Conservation (phyloP, 2,888 invertebrate genomes). For the Euphydryas editha region DNA sequence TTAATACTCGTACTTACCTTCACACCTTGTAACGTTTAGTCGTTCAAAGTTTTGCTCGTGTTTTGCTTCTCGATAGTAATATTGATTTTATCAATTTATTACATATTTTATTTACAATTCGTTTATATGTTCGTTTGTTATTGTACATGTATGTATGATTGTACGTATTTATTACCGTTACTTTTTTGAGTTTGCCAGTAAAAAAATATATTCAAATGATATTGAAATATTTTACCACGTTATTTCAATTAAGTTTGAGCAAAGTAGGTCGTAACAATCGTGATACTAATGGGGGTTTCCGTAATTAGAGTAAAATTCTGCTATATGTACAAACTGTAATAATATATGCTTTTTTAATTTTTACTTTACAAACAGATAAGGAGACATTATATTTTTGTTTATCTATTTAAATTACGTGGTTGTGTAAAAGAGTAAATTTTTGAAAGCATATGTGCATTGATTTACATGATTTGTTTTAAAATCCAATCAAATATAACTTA, state of each 20-base stretch:
- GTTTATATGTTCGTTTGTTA: neutral
- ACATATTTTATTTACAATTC: neutral
- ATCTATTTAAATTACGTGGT: too few species aligned
- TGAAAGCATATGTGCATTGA: too few species aligned
- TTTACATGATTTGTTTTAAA: too few species aligned
- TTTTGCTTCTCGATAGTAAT: too few species aligned
- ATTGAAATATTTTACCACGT: neutral
- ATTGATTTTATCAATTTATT: neutral
- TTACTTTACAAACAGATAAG: neutral
- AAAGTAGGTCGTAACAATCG: constrained; percentile 29
- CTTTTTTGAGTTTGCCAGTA: too few species aligned
- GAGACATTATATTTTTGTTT: too few species aligned
- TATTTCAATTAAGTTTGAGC: constrained; percentile 8
- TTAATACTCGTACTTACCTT: constrained; percentile 33
- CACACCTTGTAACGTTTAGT: constrained; percentile 20
- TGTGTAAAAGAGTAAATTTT: too few species aligned
- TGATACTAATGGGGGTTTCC: constrained; percentile 23
- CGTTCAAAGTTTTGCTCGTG: too few species aligned
- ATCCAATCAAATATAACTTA: too few species aligned
- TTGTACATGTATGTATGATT: neutral
- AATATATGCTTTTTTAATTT: neutral
- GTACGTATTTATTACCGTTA: neutral
- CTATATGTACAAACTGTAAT: constrained; percentile 4
- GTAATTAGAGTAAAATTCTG: constrained; percentile 20
- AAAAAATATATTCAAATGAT: neutral